Percentiles rank a stretch among this genome's conserved stretches.
These are phyloP conservation scores for Myxocyprinus asiaticus DNA, from an alignment of 2,113 vertebrate genomes.

Conservation along the genomic window DNA sequence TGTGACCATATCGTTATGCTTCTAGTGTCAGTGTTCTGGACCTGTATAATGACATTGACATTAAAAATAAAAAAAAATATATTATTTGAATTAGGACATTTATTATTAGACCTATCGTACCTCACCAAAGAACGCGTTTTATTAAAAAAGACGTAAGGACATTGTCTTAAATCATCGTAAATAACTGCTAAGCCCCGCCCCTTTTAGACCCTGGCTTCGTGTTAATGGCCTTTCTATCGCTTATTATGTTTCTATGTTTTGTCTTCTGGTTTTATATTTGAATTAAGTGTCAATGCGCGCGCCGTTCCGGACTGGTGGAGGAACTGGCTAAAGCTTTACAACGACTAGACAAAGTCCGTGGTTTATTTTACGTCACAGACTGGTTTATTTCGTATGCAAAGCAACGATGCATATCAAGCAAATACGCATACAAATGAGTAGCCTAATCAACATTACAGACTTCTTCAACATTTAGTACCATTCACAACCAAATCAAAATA, in stretches of 20 bases:
- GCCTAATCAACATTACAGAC: background rate
- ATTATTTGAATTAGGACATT: no score
- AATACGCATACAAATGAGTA: background rate
- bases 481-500: background rate
- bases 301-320: background rate
- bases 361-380: background rate
- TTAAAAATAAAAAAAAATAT: no score
- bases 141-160: no score
- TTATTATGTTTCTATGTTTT: background rate
- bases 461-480: background rate
- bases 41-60: no score
- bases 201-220: no score
- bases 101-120: no score
- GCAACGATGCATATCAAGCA: background rate
- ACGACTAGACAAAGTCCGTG: background rate
- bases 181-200: no score
- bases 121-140: no score
- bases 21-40: no score
- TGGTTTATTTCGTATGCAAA: slow-evolving; percentile 30
- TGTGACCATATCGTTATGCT: no score
- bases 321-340: background rate
- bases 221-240: background rate
- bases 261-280: background rate
- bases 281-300: background rate
- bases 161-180: no score